Percentiles rank a stretch among this genome's conserved stretches.
Evolutionary conservation across 2,113 vertebrate genomes (phyloP).

Genomic region (Leptodactylus fuscus): DNA sequence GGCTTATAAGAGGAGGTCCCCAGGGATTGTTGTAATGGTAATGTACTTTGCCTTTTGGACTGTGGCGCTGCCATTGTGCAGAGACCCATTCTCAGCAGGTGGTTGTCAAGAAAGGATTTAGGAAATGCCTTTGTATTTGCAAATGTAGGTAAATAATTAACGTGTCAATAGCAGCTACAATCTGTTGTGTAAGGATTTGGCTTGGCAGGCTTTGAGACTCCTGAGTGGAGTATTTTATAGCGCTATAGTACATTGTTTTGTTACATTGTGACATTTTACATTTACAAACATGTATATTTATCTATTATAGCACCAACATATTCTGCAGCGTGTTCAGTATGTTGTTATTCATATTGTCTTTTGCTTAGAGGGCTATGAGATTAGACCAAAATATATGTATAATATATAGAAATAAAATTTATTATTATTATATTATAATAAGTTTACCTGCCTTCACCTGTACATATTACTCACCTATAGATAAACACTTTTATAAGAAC

Average conservation of each 20-base stretch:
- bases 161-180: not conserved
- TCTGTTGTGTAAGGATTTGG: slow-evolving; percentile 23
- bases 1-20: too few relatives aligned
- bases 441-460: too few relatives aligned
- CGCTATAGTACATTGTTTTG: not conserved
- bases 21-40: not conserved
- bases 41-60: not conserved
- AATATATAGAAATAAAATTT: too few relatives aligned
- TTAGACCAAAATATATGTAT: too few relatives aligned
- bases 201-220: not conserved
- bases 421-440: too few relatives aligned
- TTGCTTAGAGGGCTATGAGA: too few relatives aligned
- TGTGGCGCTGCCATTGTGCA: not conserved
- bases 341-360: not conserved
- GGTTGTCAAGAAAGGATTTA: not conserved
- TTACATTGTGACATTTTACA: not conserved
- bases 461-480: too few relatives aligned
- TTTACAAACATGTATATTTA: not conserved
- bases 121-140: slow-evolving; percentile 31
- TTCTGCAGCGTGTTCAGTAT: too few relatives aligned
- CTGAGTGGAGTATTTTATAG: not conserved
- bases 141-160: slow-evolving; percentile 44
- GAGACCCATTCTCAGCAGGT: not conserved
- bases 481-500: too few relatives aligned
- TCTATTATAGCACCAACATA: not conserved